These are phyloP conservation scores for Scelioninae gen. 1 DNA, from an alignment of 2,888 invertebrate species.

Conservation along the genomic window DNA sequence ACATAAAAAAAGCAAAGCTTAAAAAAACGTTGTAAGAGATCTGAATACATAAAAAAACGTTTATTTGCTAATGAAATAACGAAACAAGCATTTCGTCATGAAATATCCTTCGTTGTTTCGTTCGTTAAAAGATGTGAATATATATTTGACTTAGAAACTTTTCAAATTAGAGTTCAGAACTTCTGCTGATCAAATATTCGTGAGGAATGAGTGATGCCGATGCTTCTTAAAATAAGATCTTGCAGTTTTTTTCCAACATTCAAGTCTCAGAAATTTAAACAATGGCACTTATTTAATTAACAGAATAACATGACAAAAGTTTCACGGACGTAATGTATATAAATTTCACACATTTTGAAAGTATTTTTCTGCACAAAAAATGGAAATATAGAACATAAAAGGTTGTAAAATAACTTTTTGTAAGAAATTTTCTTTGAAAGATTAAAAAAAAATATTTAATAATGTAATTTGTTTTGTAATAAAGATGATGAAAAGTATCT, in stretches of 20 bases:
- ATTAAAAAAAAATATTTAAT: too few species aligned
- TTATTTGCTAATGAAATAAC: slow-evolving; percentile 60
- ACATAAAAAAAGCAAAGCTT: slow-evolving; percentile 33
- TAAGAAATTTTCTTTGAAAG: too few species aligned
- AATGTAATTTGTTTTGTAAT: too few species aligned
- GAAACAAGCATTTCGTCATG: slow-evolving; percentile 48
- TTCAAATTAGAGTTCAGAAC: slow-evolving; percentile 66
- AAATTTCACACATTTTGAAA: too few species aligned
- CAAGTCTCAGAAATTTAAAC: slow-evolving; percentile 41
- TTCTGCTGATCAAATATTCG: slow-evolving; percentile 62
- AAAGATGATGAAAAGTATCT: too few species aligned
- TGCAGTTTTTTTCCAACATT: too few species aligned
- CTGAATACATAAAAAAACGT: slow-evolving; percentile 36
- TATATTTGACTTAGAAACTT: slow-evolving; percentile 61
- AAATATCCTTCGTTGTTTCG: slow-evolving; percentile 40
- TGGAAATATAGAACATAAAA: too few species aligned
- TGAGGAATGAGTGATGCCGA: slow-evolving; percentile 56
- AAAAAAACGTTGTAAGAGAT: neutral
- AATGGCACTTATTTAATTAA: slow-evolving; percentile 22
- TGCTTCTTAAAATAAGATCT: slow-evolving; percentile 47
- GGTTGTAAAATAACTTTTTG: too few species aligned
- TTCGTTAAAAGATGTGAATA: slow-evolving; percentile 31
- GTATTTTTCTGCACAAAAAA: too few species aligned
- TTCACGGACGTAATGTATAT: too few species aligned
- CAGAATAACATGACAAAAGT: neutral